These are phyloP conservation scores for Promerops cafer DNA, from an alignment of 2,113 vertebrate species.

Conservation along the genomic window DNA sequence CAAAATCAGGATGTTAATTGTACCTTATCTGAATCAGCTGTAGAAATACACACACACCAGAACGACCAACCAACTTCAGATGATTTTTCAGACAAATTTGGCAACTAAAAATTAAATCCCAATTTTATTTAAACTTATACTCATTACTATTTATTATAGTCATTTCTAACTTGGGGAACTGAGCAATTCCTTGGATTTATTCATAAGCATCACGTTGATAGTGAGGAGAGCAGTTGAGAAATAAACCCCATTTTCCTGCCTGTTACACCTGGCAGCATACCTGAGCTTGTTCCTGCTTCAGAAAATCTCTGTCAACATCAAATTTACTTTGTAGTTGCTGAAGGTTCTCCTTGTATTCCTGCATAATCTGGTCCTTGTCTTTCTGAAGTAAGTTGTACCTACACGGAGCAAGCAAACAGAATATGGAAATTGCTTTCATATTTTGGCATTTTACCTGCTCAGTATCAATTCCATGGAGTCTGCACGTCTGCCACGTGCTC, in stretches of 20 bases:
- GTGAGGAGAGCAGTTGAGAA: neutral
- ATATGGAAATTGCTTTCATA: neutral
- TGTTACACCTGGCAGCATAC: constrained; percentile 50
- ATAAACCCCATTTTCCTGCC: neutral
- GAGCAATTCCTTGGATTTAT: neutral
- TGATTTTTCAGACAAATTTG: neutral
- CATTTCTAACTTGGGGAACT: neutral
- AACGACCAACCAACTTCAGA: neutral
- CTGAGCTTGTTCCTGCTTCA: constrained; percentile 86
- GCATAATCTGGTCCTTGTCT: constrained; percentile 75
- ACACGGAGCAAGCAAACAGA: constrained; percentile 22
- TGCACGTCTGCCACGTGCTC: neutral
- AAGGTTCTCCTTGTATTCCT: constrained; percentile 73
- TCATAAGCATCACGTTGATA: neutral
- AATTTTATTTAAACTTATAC: neutral
- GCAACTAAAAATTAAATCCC: neutral
- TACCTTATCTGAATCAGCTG: neutral
- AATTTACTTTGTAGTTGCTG: constrained; percentile 78
- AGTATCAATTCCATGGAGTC: neutral
- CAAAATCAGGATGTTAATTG: neutral
- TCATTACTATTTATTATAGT: neutral
- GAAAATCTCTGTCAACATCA: constrained; percentile 75
- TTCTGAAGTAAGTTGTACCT: constrained; percentile 76
- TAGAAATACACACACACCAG: neutral
- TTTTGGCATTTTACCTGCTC: neutral